phyloP scores from a whole-genome alignment of 2,797 vertebrate genomes.

The Syndactyla subalaris region DNA sequence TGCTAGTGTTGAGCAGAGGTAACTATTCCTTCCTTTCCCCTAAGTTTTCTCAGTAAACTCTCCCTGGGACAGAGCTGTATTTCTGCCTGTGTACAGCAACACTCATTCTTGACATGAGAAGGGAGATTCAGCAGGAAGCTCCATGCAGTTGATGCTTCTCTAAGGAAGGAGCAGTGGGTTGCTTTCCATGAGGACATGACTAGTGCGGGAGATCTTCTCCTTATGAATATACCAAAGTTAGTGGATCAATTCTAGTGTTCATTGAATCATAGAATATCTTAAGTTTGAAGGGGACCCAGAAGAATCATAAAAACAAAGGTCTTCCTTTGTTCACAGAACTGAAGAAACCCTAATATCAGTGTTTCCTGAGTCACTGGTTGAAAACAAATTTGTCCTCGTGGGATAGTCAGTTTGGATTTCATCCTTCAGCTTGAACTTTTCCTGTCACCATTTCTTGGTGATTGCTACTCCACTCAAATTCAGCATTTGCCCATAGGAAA shows the following conservation, averaged over 20 bases:
- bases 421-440: neutral
- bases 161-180: neutral
- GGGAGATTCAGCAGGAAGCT: neutral
- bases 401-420: neutral
- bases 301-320: accelerated
- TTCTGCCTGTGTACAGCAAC: neutral
- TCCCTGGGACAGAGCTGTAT: neutral
- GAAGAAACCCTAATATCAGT: neutral
- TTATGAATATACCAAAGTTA: neutral
- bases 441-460: neutral
- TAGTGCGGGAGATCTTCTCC: neutral
- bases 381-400: neutral
- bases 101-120: neutral
- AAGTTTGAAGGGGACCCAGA: neutral
- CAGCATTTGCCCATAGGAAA: neutral
- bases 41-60: neutral
- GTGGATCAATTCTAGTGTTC: neutral
- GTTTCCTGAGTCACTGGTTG: neutral
- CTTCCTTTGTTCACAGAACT: neutral
- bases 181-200: accelerated
- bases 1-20: neutral
- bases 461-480: neutral
- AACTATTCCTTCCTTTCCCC: neutral
- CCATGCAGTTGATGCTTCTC: neutral
- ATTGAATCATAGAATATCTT: neutral